Evolutionary conservation across 2,888 invertebrate species (phyloP).

Genomic region (Acanthococcus lagerstroemiae): DNA sequence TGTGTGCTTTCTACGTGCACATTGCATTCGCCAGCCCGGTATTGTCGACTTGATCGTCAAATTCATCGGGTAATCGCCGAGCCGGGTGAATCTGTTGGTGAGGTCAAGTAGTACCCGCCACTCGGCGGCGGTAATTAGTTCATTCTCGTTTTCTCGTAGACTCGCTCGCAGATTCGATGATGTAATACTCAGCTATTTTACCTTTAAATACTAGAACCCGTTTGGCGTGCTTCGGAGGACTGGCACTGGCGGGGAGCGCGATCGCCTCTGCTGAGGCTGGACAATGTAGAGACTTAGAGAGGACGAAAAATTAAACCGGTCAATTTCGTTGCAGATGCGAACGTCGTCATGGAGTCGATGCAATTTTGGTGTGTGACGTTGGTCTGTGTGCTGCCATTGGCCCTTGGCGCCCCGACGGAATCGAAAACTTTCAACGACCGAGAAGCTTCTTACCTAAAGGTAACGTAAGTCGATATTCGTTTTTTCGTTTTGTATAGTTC

Average conservation of each 20-base stretch:
- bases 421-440: conserved; percentile 5
- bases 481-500: neutral
- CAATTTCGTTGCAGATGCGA: neutral
- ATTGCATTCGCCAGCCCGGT: too few relatives aligned
- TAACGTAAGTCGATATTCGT: neutral
- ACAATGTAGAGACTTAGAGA: too few relatives aligned
- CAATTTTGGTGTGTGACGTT: neutral
- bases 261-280: too few relatives aligned
- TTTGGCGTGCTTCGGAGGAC: too few relatives aligned
- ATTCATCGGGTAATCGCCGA: too few relatives aligned
- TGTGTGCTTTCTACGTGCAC: too few relatives aligned
- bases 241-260: too few relatives aligned
- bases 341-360: neutral
- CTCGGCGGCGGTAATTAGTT: conserved; percentile 24
- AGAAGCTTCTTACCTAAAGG: conserved; percentile 15
- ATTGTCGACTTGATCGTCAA: too few relatives aligned
- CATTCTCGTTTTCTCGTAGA: conserved; percentile 10
- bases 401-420: neutral
- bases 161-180: too few relatives aligned
- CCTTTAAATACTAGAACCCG: too few relatives aligned
- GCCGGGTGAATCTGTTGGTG: neutral
- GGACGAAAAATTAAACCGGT: too few relatives aligned
- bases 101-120: conserved; percentile 4
- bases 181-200: too few relatives aligned
- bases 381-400: neutral